Evolutionary conservation across 2,797 vertebrate species (phyloP).

Genomic region (Sebastiscus albofasciatus): DNA sequence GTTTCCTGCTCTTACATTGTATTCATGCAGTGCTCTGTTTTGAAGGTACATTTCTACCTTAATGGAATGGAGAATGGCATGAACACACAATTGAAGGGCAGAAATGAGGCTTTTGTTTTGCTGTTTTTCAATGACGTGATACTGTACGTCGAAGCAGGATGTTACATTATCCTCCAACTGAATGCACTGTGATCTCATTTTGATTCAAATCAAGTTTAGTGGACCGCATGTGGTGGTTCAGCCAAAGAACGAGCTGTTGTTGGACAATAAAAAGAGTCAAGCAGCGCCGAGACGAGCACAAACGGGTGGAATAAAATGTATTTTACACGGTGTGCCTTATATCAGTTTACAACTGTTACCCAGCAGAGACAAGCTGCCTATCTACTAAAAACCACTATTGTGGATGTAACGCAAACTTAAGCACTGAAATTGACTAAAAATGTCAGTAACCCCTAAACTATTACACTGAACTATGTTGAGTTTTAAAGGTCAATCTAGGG

Average conservation of each 20-base stretch:
- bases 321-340: not conserved
- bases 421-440: not conserved
- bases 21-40: not conserved
- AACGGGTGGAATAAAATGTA: not conserved
- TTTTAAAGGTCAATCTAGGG: not conserved
- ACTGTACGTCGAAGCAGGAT: not conserved
- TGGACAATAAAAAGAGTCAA: conserved; percentile 3
- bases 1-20: not conserved
- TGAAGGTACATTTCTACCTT: not conserved
- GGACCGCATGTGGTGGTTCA: conserved; percentile 16
- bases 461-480: not conserved
- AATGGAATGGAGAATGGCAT: not conserved
- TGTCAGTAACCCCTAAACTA: not conserved
- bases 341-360: not conserved
- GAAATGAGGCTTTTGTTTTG: not conserved
- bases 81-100: not conserved
- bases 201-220: conserved; percentile 21
- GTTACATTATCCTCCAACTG: conserved; percentile 1
- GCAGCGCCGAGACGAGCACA: conserved; percentile 6
- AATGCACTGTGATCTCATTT: conserved; percentile 26
- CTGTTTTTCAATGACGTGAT: conserved; percentile 14
- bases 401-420: not conserved
- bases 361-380: not conserved
- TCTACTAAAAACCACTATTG: not conserved
- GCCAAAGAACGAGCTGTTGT: conserved; percentile 16